A percentile compares a stretch with the other conserved stretches of the same genome.
phyloP scores from a whole-genome alignment of 2,113 vertebrate species.

The Cyprinodon variegatus region DNA sequence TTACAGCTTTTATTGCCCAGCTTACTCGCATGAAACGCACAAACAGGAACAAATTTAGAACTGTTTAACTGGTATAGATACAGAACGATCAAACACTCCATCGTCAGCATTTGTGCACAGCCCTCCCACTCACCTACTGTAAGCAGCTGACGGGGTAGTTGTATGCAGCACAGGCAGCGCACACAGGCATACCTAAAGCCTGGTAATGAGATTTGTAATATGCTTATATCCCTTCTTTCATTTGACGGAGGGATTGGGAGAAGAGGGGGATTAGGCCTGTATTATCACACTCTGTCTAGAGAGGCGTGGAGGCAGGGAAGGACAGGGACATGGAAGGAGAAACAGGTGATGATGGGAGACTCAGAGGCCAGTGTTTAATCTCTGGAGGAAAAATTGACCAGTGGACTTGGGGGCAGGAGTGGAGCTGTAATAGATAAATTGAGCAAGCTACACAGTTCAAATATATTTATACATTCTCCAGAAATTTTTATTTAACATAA shows the following conservation, averaged over 20 bases:
- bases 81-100: neutral
- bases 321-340: slow-evolving; percentile 39
- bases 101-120: neutral
- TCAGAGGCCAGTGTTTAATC: slow-evolving; percentile 32
- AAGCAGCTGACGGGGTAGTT: slow-evolving; percentile 47
- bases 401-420: neutral
- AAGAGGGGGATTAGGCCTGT: slow-evolving; percentile 73
- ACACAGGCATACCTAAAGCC: slow-evolving; percentile 65
- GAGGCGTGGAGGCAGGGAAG: slow-evolving; percentile 34
- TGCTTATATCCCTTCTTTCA: slow-evolving; percentile 75
- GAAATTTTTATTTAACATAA: neutral
- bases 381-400: slow-evolving; percentile 26
- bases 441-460: neutral
- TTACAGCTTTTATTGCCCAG: slow-evolving; percentile 10
- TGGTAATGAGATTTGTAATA: slow-evolving; percentile 77
- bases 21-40: slow-evolving; percentile 5
- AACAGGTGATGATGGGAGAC: slow-evolving; percentile 47
- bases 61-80: neutral
- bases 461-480: neutral
- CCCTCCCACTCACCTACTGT: slow-evolving; percentile 30
- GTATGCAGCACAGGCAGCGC: slow-evolving; percentile 45
- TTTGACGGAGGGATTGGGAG: slow-evolving; percentile 70
- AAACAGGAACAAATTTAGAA: neutral
- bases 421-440: neutral
- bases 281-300: slow-evolving; percentile 69